Evolutionary conservation across 2,113 vertebrate genomes (phyloP), one percentile per base, ranked within the genome.

Genomic region (Semnornis frantzii): DNA sequence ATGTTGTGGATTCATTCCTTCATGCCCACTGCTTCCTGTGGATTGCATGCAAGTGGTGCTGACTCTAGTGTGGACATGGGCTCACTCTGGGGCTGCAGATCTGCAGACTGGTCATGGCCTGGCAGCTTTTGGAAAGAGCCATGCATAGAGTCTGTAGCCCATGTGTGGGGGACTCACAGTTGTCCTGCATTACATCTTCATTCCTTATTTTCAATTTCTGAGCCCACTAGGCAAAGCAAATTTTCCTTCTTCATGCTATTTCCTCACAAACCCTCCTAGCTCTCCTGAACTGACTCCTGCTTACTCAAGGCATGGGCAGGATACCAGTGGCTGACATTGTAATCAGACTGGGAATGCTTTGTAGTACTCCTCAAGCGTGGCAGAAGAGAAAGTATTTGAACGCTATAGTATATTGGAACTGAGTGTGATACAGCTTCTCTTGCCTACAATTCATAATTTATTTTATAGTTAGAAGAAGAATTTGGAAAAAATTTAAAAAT

Each of bases 401-500:
- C 91, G 63, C 15, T 66, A 48, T n/a, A 4, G 6, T 57, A 37
- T 39, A 37, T 74, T 70, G 33, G 52, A 50, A 83, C 15, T 42
- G 73, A 93, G 28, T 68, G 44, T 8, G 46, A 81, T 70, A 62
- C 48, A 87, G 68, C 20, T 88, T 87, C 46, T 96, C 77, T 92
- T 91, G 71, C 24, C 44, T 84, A 33, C 72, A 87, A 54, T 85
- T 87, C 50, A 46, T 82, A 82, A 76, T 82, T 93, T 72, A 85
- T 90, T 91, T 92, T 93, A 82, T 60, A 82, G 60, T 65, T 76
- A 77, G 2, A 91, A 88, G 30, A 24, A 87, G 37, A 88, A 65
- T 54, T 72, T 84, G 64, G 33, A 83, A 91, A 71, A 87, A 14
- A 84, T 86, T 54, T 76, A 85, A 11, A 85, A 11, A 70, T 25